Evolutionary conservation across 2,888 invertebrate genomes (phyloP), one percentile per base, ranked within the genome.

Genomic region (Neoaliturus tenellus): DNA sequence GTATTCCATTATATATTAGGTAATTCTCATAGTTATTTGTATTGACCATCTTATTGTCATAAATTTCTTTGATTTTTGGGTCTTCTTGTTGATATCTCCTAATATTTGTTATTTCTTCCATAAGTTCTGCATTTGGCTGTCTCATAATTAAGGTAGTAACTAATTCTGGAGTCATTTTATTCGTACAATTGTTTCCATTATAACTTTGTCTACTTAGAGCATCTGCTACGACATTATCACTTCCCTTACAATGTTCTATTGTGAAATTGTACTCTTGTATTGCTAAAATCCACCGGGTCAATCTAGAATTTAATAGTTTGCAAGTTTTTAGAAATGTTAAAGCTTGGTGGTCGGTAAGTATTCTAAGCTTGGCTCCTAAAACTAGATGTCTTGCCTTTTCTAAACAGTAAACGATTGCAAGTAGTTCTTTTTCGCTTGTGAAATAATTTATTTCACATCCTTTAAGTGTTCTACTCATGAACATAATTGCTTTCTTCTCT

Each of bases 251-350:
- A 10, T 41, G 39, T 39, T 41, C 23, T 10, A 75, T 75, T 39
- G 5, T 39, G 41, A 39, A 75, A 4, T 75, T 35, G 28, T 35
- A 75, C 20, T 75, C 41, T 75, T 75, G 75, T 6, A 75, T 20
- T 2, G 39, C 39, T 0, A 75, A n/a, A 1, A 41, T 41, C 75
- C n/a, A 35, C 41, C 41, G 39, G 2, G 75, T 41, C 23, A 20
- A 17, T 23, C 75, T 5, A 10, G 51, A 51, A n/a, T 33, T 71
- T 14, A 71, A 33, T 4, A 31, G 31, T 71, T n/a, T 71, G 33
- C 71, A 71, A 14, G 33, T 71, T 71, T 10, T 23, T 0, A 71
- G 1, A 71, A 33, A 71, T 14, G 71, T 71, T 6, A 71, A 33
- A 0, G 71, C 31, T 31, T 28, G 71, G 31, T 71, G 33, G 10